These are phyloP conservation scores for Pteruthius melanotis DNA, from an alignment of 2,113 vertebrate species.

Conservation along the genomic window DNA sequence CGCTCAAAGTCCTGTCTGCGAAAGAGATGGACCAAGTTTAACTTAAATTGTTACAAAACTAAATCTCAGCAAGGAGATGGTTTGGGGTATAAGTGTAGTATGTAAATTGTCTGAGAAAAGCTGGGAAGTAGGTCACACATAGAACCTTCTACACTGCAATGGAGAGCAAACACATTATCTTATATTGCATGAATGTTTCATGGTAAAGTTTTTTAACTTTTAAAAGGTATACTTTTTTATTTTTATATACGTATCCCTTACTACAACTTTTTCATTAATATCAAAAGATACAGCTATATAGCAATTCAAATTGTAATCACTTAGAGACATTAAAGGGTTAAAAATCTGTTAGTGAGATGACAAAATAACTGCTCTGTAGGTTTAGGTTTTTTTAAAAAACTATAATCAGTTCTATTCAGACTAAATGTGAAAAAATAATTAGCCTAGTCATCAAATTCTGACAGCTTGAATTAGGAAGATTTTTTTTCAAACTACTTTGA, in stretches of 20 bases:
- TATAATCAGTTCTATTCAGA: slow-evolving; percentile 11
- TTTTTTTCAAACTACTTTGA: background rate
- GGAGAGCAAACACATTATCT: background rate
- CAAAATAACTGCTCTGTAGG: background rate
- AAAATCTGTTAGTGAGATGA: background rate
- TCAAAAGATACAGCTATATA: background rate
- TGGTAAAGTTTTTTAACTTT: background rate
- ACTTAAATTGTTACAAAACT: background rate
- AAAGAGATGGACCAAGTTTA: background rate
- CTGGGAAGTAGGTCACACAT: background rate
- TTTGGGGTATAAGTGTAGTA: background rate
- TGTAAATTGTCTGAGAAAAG: background rate
- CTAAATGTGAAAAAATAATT: slow-evolving; percentile 30
- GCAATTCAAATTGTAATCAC: background rate
- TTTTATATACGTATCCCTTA: background rate
- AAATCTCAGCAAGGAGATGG: background rate
- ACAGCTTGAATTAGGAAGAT: background rate
- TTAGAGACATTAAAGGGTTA: background rate
- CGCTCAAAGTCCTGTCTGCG: background rate
- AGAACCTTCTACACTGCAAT: background rate
- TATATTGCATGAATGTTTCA: background rate
- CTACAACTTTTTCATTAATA: background rate
- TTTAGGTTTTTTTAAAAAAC: background rate
- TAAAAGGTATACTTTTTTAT: background rate
- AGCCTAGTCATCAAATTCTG: background rate